phyloP scores from a whole-genome alignment of 2,113 vertebrate genomes.

The Hippocampus comes region DNA sequence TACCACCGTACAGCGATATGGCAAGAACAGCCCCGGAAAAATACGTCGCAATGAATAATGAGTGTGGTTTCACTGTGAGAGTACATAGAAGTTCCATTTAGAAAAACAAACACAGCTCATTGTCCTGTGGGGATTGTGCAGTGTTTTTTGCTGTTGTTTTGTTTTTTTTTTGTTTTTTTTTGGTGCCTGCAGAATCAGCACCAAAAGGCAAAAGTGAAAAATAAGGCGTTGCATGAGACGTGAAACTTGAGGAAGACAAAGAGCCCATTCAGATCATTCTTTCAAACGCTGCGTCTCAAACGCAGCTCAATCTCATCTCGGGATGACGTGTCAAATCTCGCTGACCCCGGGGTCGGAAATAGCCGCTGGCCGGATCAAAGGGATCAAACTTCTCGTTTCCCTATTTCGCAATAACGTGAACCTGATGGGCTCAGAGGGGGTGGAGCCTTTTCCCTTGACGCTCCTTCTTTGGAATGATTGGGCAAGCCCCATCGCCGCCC shows the following conservation, averaged over 20 bases:
- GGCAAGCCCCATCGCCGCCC: too few species aligned
- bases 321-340: conserved; percentile 17
- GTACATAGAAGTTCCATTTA: conserved; percentile 24
- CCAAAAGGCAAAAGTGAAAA: conserved; percentile 24
- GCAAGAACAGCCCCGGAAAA: conserved; percentile 22
- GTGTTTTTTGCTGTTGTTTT: conserved; percentile 7
- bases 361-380: too few species aligned
- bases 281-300: conserved; percentile 22
- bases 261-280: conserved; percentile 41
- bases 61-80: conserved; percentile 6
- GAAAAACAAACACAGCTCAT: conserved; percentile 47
- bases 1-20: conserved; percentile 18
- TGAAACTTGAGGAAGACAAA: conserved; percentile 44
- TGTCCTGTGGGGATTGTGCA: conserved; percentile 27
- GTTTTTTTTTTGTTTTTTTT: too few species aligned
- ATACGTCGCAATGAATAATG: conserved; percentile 49
- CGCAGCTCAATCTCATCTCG: conserved; percentile 28
- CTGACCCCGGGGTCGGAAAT: too few species aligned
- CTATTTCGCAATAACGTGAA: too few species aligned
- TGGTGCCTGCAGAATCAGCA: conserved; percentile 3
- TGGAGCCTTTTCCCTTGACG: too few species aligned
- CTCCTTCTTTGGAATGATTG: too few species aligned
- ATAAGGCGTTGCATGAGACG: conserved; percentile 18
- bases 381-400: too few species aligned
- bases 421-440: too few species aligned